Evolutionary conservation across 2,113 vertebrate species (phyloP), one percentile per base, ranked within the genome.

Genomic region (Poeciliopsis prolifica): DNA sequence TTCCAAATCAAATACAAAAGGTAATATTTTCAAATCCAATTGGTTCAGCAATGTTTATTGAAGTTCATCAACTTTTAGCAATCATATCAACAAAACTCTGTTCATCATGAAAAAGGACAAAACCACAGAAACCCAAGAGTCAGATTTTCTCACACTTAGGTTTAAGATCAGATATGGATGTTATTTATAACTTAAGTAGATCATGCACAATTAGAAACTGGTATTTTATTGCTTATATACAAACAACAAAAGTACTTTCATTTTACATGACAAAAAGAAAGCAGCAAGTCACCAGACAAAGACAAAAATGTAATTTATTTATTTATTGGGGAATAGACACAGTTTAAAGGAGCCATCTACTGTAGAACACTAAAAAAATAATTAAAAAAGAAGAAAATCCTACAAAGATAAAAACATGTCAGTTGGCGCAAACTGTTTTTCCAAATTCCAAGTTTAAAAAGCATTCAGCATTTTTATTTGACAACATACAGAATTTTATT

Each of bases 191-290:
- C 44, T 19, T 48, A 48, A 48, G 14, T 42, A 15, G 12, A 42
- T 42, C 10, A 62, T 7, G 13, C 33, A 37, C 4, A 31, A 12
- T 11, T 0, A 37, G 10, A 37, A 2, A 37, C 10, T 11, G 35
- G 35, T 37, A 37, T 37, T 37, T 19, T 31, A 5, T 22, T 3
- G 28, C 33, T 70, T 66, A 48, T 54, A 1, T 14, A 72, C 65
- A 62, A 75, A 30, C 15, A 79, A 63, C 71, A 90, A 28, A 28
- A 28, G 28, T 1, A 28, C 1, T 28, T 28, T 28, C 28, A 28
- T 28, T 28, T 28, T 28, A 28, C 28, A 28, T 28, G 28, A 28
- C 28, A 28, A 67, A 26, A 72, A 73, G 61, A 58, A 68, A 79
- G 2, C 19, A 82, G 33, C 7, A 9, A 9, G 54, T 2, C 8